A percentile compares a stretch with the other conserved stretches of the same genome.
Conservation (phyloP, 2,113 vertebrate genomes). For the Baryphthengus martii region DNA sequence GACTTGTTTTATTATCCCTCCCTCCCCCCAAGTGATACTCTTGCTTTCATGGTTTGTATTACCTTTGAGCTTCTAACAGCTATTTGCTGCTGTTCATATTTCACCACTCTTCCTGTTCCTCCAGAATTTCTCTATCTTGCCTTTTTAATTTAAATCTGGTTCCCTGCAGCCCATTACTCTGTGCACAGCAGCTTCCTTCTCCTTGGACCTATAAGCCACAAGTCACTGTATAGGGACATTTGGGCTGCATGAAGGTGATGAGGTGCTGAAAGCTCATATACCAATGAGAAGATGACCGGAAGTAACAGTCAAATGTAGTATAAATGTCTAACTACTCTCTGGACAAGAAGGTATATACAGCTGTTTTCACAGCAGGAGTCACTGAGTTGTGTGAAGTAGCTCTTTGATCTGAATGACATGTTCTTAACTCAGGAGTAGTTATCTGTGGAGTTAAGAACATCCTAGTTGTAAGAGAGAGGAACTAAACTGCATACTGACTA, state of each 20-base stretch:
- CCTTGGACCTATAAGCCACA: not conserved
- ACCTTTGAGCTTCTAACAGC: not conserved
- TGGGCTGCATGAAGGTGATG: not conserved
- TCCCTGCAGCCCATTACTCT: not conserved
- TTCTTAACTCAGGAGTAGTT: not conserved
- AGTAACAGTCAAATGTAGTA: not conserved
- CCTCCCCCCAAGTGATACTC: not conserved
- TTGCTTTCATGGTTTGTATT: not conserved
- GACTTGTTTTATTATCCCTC: not conserved
- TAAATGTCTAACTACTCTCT: not conserved
- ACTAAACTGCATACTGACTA: not conserved
- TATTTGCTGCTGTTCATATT: not conserved
- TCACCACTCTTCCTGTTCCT: not conserved
- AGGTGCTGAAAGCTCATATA: fast-evolving
- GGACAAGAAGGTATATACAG: not conserved
- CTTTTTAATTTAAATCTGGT: not conserved
- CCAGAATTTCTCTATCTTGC: not conserved
- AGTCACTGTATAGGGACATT: not conserved
- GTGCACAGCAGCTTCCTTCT: not conserved
- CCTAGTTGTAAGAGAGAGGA: not conserved
- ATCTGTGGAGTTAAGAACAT: not conserved
- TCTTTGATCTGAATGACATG: not conserved
- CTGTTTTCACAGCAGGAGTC: not conserved
- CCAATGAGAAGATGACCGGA: not conserved
- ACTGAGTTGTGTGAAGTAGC: not conserved